phyloP scores from a whole-genome alignment of 1,140 invertebrate species.

The Drosophila tristis region DNA sequence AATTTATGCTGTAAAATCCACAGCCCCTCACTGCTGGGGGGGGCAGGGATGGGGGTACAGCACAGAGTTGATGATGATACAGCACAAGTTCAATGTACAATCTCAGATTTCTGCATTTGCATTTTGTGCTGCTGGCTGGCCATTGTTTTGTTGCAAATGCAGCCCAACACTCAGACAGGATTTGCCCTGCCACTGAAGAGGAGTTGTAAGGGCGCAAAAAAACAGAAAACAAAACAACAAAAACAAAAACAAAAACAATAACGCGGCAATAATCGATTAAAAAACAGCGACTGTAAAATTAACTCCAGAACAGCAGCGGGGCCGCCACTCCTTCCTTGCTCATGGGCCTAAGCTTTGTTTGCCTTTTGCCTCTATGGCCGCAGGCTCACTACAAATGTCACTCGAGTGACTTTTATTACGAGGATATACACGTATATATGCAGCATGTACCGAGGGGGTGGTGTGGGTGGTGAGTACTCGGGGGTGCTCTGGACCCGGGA shows the following conservation, averaged over 20 bases:
- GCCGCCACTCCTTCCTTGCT: background rate
- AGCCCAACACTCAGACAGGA: constrained; percentile 80
- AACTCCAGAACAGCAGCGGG: constrained; percentile 10
- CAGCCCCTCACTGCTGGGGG: background rate
- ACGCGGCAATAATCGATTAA: constrained; percentile 77
- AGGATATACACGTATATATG: constrained; percentile 16
- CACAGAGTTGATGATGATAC: constrained; percentile 50
- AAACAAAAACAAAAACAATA: constrained; percentile 34
- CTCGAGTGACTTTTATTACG: constrained; percentile 78
- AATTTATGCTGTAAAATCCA: constrained; percentile 36
- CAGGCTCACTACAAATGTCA: constrained; percentile 75
- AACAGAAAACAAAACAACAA: no score
- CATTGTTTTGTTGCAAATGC: constrained; percentile 60
- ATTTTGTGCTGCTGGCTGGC: constrained; percentile 29
- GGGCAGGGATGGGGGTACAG: no score
- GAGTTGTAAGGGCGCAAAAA: background rate
- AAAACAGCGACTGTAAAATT: constrained; percentile 70
- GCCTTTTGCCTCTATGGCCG: constrained; percentile 70
- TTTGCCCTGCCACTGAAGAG: constrained; percentile 41
- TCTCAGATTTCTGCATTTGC: constrained; percentile 46
- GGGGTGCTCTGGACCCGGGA: constrained; percentile 53
- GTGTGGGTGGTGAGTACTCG: no score
- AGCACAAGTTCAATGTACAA: constrained; percentile 77
- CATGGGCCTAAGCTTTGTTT: constrained; percentile 63
- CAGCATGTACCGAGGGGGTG: background rate